Conservation (phyloP, 2,113 vertebrate species). For the Pterophyllum scalare region DNA sequence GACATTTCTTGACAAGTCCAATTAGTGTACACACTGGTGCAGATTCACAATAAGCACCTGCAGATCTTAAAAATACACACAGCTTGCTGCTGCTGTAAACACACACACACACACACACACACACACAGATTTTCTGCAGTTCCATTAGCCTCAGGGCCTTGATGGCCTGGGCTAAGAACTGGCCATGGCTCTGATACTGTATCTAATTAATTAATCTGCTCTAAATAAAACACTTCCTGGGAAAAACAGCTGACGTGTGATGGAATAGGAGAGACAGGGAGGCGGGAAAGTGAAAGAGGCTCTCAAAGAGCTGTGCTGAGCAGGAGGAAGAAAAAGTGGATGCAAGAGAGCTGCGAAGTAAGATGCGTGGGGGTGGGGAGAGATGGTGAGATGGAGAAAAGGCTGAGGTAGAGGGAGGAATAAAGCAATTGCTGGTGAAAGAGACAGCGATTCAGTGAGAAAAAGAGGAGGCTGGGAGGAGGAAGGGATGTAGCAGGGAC, state of each 20-base stretch:
- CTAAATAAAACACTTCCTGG: constrained; percentile 60
- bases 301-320: background rate
- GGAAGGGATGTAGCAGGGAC: background rate
- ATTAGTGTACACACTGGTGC: constrained; percentile 33
- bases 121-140: background rate
- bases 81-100: background rate
- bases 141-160: constrained; percentile 28
- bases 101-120: background rate
- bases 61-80: constrained; percentile 24
- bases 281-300: background rate
- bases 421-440: background rate
- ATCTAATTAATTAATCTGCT: constrained; percentile 70
- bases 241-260: constrained; percentile 51
- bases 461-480: constrained; percentile 8
- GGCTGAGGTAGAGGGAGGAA: background rate
- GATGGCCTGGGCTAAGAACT: constrained; percentile 46
- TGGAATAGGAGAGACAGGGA: constrained; percentile 8
- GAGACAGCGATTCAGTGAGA: constrained; percentile 28
- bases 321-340: constrained; percentile 3
- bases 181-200: constrained; percentile 45
- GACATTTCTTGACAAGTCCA: constrained; percentile 36
- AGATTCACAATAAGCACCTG: constrained; percentile 36
- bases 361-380: background rate
- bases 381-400: constrained; percentile 1
- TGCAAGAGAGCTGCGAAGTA: background rate